Conservation (phyloP, 92 coral and sea anemone species). For the Micromussa lordhowensis region DNA sequence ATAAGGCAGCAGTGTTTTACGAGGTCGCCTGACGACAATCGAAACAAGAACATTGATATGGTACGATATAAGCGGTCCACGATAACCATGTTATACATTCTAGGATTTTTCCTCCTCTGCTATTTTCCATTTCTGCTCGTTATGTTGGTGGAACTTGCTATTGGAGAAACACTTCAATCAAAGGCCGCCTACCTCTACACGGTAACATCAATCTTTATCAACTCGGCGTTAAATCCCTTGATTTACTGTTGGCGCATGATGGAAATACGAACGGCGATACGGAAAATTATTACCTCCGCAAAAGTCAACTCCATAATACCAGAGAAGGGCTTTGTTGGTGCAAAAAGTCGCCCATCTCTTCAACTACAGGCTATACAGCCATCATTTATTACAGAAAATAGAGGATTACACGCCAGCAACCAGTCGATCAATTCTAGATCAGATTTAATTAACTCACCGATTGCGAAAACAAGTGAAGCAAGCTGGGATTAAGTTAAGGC, state of each 20-base stretch:
- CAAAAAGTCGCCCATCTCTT: slow-evolving; percentile 10
- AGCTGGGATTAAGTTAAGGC: not conserved
- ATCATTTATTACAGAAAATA: slow-evolving; percentile 9
- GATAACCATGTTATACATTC: slow-evolving; percentile 43
- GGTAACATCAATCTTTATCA: slow-evolving; percentile 37
- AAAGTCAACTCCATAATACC: not conserved
- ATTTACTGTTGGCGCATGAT: slow-evolving; percentile 51
- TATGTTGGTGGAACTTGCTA: slow-evolving; percentile 25
- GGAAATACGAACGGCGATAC: slow-evolving; percentile 48
- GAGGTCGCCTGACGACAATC: not conserved
- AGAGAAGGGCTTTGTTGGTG: not conserved
- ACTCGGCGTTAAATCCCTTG: slow-evolving; percentile 50
- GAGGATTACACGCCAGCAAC: not conserved
- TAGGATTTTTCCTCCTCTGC: slow-evolving; percentile 40
- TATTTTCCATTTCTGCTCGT: slow-evolving; percentile 40
- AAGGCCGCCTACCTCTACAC: slow-evolving; percentile 41
- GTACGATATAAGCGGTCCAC: slow-evolving; percentile 44
- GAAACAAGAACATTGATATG: slow-evolving; percentile 28
- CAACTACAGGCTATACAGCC: slow-evolving; percentile 17
- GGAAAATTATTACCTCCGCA: slow-evolving; percentile 11
- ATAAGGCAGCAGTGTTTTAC: slow-evolving; percentile 31
- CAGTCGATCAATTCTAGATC: not conserved
- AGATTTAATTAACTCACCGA: not conserved
- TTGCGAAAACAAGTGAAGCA: not conserved
- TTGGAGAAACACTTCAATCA: slow-evolving; percentile 28